phyloP scores from a whole-genome alignment of 92 coral and sea anemone genomes.

The Paragorgia papillata region DNA sequence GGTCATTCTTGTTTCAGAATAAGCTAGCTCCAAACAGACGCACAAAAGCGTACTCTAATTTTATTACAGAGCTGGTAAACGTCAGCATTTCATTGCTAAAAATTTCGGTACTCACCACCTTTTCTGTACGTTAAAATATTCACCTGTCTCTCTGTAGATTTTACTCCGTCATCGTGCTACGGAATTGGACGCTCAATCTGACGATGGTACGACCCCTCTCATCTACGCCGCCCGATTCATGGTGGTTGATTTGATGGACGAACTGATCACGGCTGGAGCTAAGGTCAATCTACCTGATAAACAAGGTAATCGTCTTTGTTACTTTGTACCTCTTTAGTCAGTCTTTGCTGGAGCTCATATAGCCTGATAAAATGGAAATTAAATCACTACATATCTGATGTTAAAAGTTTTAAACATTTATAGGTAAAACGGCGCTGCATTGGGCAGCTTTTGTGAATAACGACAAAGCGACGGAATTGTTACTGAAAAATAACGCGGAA shows the following conservation, averaged over 20 bases:
- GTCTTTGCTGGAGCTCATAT: no score
- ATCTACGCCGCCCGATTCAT: constrained; percentile 90
- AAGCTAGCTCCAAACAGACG: no score
- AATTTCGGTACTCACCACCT: no score
- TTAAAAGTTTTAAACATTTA: constrained; percentile 5
- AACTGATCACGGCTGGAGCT: constrained; percentile 85
- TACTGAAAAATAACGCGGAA: constrained; percentile 85
- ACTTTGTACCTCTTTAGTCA: no score
- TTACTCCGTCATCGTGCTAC: constrained; percentile 90
- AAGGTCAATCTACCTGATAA: constrained; percentile 88
- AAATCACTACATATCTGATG: no score
- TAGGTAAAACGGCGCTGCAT: constrained; percentile 94
- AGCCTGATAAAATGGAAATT: no score
- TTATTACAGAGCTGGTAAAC: no score
- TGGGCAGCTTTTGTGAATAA: constrained; percentile 99
- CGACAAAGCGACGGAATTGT: constrained; percentile 81
- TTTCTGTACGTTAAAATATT: no score
- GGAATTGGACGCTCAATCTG: constrained; percentile 83
- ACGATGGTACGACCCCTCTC: constrained; percentile 92
- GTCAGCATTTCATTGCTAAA: no score
- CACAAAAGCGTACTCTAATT: no score
- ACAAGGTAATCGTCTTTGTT: no score
- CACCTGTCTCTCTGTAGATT: constrained; percentile 59
- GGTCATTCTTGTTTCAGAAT: no score
- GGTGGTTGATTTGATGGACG: constrained; percentile 81